These are phyloP conservation scores for Lynx canadensis DNA, from an alignment of 2,113 vertebrate genomes.

Conservation along the genomic window DNA sequence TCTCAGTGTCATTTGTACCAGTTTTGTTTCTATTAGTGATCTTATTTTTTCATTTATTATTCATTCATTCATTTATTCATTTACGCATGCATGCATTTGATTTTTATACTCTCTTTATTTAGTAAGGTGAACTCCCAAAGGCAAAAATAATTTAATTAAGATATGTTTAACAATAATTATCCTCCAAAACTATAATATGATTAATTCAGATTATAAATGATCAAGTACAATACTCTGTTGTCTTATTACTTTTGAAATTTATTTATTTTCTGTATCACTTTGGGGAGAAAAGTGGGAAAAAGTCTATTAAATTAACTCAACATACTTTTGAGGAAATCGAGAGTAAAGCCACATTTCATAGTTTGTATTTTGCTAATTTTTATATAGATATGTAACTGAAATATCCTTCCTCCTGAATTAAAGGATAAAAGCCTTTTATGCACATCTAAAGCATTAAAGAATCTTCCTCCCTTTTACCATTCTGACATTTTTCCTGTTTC, in stretches of 20 bases:
- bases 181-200: not conserved
- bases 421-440: not conserved
- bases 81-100: not conserved
- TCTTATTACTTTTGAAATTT: not conserved
- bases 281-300: not conserved
- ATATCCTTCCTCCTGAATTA: not conserved
- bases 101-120: not conserved
- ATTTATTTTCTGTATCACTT: not conserved
- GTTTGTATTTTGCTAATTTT: not conserved
- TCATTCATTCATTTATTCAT: not conserved
- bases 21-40: not conserved
- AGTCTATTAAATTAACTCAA: not conserved
- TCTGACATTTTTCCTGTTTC: not conserved
- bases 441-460: not conserved
- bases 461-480: not conserved
- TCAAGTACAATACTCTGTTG: not conserved
- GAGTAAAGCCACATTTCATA: not conserved
- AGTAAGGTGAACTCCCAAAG: not conserved
- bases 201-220: not conserved
- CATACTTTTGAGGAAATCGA: not conserved
- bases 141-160: not conserved
- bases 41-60: not conserved
- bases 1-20: not conserved
- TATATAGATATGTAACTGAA: not conserved
- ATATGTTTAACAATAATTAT: not conserved